These are phyloP conservation scores for Crematogaster levior DNA, from an alignment of 2,888 invertebrate genomes.

Conservation along the genomic window DNA sequence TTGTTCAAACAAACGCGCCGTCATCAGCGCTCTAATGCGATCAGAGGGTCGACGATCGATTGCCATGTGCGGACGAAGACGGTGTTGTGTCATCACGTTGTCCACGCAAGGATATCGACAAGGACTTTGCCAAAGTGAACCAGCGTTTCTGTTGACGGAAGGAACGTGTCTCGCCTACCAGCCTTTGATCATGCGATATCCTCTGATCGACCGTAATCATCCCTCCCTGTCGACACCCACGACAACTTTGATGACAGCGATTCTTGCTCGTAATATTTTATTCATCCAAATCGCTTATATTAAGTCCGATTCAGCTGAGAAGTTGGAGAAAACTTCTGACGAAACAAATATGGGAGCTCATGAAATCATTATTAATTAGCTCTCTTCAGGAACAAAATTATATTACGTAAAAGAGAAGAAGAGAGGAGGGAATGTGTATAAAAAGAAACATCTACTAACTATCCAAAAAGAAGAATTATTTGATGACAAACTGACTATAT, in stretches of 20 bases:
- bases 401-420: not conserved
- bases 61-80: not conserved
- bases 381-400: not conserved
- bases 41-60: not conserved
- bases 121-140: conserved; percentile 33
- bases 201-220: conserved; percentile 46
- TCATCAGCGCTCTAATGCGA: not conserved
- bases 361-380: not conserved
- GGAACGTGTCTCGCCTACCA: conserved; percentile 44
- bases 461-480: too few species aligned
- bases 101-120: conserved; percentile 48
- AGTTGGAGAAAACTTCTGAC: not conserved
- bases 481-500: too few species aligned
- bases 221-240: conserved; percentile 2
- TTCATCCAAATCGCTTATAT: not conserved
- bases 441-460: too few species aligned
- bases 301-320: not conserved
- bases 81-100: conserved; percentile 21
- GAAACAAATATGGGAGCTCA: not conserved
- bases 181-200: conserved; percentile 44
- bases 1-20: not conserved
- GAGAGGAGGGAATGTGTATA: not conserved
- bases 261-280: conserved; percentile 3
- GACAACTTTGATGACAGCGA: not conserved
- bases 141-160: conserved; percentile 35